Evolutionary conservation across 2,888 invertebrate genomes (phyloP), one percentile per base, ranked within the genome.

Genomic region (Lacanobia wlatinum): DNA sequence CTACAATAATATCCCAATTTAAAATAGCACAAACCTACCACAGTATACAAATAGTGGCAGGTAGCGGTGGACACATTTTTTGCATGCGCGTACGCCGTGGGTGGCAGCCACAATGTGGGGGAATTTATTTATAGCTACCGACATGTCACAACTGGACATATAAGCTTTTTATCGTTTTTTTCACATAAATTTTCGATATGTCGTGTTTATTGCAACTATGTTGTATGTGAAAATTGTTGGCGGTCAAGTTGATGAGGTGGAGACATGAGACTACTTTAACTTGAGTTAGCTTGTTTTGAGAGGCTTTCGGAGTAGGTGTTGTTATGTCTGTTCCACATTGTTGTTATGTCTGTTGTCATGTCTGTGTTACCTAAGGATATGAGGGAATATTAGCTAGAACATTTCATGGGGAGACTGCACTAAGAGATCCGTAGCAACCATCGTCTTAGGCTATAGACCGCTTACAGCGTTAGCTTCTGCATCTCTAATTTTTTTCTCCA

Each of bases 81-180:
- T 90, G 91, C 90, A 89, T 88, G 87, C 90, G 89, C 83, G 10
- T 48, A 78, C 91, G 85, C 90, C 76, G 89, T 90, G 90, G 91
- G 91, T 91, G 90, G 90, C 84, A 79, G 73, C 84, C 87, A 86
- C 87, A 90, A 85, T 80, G 83, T 84, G 79, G 86, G 87, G 88
- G 88, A 87, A 90, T 89, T 87, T 89, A 90, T 90, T 90, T 90
- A 90, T 90, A 82, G 90, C 89, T 89, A 87, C 89, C 84, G 87
- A 89, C 90, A 89, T 87, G 85, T 88, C 87, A 88, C 84, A 76
- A 82, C 73, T 78, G 87, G 81, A 87, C 85, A 78, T 80, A 83
- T 85, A 78, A 18, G 76, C 55, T 83, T 85, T 86, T 86, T 82
- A 70, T 76, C 64, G 63, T 0, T 70, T 76, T 76, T 83, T 87